Evolutionary conservation across 2,888 invertebrate species (phyloP).

Genomic region (Yponomeuta plumbellus): DNA sequence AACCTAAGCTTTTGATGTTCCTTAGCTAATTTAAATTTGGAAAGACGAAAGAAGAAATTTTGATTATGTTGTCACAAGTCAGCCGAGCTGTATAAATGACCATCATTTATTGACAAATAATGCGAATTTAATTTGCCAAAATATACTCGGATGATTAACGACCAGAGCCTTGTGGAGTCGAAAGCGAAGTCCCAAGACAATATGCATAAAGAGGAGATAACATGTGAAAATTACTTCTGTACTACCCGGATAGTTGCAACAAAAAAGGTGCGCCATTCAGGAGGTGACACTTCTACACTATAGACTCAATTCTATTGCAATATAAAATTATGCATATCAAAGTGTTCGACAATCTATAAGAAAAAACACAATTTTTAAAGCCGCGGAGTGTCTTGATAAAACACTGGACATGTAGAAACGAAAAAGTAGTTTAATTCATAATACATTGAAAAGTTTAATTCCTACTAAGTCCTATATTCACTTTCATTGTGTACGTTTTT

Average conservation of each 20-base stretch:
- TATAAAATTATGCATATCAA: neutral
- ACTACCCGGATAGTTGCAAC: slow-evolving; percentile 20
- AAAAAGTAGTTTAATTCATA: too few relatives aligned
- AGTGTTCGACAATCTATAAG: too few relatives aligned
- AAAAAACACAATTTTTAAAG: too few relatives aligned
- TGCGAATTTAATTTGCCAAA: neutral
- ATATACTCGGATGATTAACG: neutral
- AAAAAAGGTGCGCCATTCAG: neutral
- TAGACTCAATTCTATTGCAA: neutral
- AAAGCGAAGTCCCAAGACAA: slow-evolving; percentile 22
- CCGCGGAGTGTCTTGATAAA: too few relatives aligned
- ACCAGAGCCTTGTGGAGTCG: neutral
- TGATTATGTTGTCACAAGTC: too few relatives aligned
- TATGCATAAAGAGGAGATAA: slow-evolving; percentile 2
- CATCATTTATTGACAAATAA: neutral
- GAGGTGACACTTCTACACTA: neutral
- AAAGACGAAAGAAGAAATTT: too few relatives aligned
- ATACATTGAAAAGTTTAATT: too few relatives aligned
- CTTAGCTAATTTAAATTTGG: too few relatives aligned
- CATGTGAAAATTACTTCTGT: slow-evolving; percentile 20
- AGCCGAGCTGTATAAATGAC: neutral
- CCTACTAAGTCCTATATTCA: too few relatives aligned
- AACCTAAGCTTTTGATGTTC: too few relatives aligned
- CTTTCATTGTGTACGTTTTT: too few relatives aligned
- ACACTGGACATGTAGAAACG: too few relatives aligned